phyloP scores from a whole-genome alignment of 2,113 vertebrate species.

The Pachyramphus minor region DNA sequence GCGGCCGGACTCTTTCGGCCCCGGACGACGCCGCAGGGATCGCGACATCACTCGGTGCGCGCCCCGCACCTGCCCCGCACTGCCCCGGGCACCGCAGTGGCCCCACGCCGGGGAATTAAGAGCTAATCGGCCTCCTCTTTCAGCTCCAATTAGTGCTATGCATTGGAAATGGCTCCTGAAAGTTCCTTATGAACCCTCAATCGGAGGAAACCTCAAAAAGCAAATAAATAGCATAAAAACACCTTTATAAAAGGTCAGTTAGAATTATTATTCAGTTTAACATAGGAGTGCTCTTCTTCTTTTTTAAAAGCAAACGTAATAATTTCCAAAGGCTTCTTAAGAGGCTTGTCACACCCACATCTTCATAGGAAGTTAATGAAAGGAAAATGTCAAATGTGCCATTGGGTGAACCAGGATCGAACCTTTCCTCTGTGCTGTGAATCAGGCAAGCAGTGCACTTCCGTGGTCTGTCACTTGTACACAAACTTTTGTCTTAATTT shows the following conservation, averaged over 20 bases:
- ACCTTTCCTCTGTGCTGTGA: not conserved
- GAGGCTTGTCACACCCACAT: not conserved
- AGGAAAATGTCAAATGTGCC: not conserved
- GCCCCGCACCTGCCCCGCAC: accelerated
- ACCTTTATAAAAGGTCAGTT: not conserved
- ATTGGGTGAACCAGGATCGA: not conserved
- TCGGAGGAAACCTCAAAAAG: not conserved
- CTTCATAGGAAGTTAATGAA: not conserved
- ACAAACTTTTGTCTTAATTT: not conserved
- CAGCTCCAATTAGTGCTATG: not conserved
- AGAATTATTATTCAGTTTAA: not conserved
- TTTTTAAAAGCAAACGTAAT: not conserved
- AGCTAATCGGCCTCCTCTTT: not conserved
- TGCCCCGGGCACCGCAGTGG: not conserved
- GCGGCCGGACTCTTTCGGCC: not conserved
- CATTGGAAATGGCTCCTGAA: not conserved
- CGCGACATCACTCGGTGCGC: accelerated
- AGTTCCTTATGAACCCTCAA: not conserved
- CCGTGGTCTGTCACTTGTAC: not conserved
- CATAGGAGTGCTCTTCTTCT: not conserved
- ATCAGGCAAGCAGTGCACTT: not conserved
- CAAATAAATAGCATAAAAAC: not conserved
- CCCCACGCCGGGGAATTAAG: accelerated
- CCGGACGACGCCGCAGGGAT: accelerated
- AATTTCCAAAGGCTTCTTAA: not conserved